Conservation (phyloP, 2,888 invertebrate genomes). For the Celastrina argiolus region DNA sequence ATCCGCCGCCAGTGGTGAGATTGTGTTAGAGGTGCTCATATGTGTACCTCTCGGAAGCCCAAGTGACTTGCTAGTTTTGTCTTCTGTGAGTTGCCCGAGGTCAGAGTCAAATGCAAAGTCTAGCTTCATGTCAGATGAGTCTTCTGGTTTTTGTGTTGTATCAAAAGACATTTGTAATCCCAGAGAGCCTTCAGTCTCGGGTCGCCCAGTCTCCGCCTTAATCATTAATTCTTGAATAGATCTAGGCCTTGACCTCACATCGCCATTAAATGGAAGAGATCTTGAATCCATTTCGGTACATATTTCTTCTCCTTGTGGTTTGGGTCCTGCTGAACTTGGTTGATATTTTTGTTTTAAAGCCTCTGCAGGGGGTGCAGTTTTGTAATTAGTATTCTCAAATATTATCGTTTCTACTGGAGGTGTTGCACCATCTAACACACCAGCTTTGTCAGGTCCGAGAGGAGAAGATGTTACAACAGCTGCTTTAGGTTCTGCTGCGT, state of each 20-base stretch:
- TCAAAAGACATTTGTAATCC: slow-evolving; percentile 84
- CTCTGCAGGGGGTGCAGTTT: slow-evolving; percentile 83
- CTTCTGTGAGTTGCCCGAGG: slow-evolving; percentile 85
- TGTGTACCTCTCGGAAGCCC: slow-evolving; percentile 79
- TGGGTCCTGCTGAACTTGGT: slow-evolving; percentile 57
- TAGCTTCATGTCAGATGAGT: slow-evolving; percentile 91
- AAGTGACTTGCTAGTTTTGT: slow-evolving; percentile 77
- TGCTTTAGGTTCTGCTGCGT: slow-evolving; percentile 52
- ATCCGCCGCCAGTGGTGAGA: slow-evolving; percentile 90
- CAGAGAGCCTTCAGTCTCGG: slow-evolving; percentile 66
- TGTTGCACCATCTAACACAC: slow-evolving; percentile 84
- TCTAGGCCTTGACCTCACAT: slow-evolving; percentile 61
- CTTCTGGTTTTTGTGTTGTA: slow-evolving; percentile 80
- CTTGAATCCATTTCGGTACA: slow-evolving; percentile 70
- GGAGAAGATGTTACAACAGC: slow-evolving; percentile 45
- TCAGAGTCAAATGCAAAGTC: slow-evolving; percentile 94
- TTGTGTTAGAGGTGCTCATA: slow-evolving; percentile 82
- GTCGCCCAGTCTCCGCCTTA: slow-evolving; percentile 59
- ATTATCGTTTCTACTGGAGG: slow-evolving; percentile 92
- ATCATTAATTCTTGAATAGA: slow-evolving; percentile 61
- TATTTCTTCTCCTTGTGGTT: slow-evolving; percentile 71
- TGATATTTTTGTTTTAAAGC: slow-evolving; percentile 82
- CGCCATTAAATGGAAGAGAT: slow-evolving; percentile 60
- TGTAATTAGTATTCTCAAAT: slow-evolving; percentile 94
- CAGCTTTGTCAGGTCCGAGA: slow-evolving; percentile 67